A percentile compares a stretch with the other conserved stretches of the same genome.
Evolutionary conservation across 1,140 invertebrate species (phyloP).

Genomic region (Palaemon carinicauda): DNA sequence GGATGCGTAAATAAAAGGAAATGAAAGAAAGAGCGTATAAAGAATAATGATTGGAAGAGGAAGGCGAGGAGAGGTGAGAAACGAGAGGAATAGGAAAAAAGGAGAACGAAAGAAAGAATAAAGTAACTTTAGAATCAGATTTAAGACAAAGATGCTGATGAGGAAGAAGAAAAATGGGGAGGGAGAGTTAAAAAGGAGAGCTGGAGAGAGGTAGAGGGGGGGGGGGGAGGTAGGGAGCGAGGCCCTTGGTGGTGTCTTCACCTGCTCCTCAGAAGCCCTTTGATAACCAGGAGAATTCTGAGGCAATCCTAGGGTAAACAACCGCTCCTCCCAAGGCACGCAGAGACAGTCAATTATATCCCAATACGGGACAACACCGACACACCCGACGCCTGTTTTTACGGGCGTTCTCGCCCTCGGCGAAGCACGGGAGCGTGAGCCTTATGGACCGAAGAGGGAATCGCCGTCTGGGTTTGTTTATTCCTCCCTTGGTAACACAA

Average conservation of each 20-base stretch:
- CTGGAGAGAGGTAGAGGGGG: not conserved
- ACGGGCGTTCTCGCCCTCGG: not conserved
- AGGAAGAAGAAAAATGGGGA: not conserved
- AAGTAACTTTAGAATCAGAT: not conserved
- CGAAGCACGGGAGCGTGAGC: not conserved
- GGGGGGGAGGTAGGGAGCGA: not conserved
- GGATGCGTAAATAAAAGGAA: no score
- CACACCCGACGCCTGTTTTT: not conserved
- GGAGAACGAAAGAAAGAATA: not conserved
- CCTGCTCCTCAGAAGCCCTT: not conserved
- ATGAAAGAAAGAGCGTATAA: no score
- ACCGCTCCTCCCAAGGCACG: constrained; percentile 18
- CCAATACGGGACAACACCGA: not conserved
- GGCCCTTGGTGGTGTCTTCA: not conserved
- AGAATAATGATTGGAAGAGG: no score
- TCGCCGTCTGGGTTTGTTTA: not conserved
- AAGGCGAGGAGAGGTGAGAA: not conserved
- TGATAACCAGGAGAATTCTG: constrained; percentile 16
- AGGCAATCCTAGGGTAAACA: constrained; percentile 22
- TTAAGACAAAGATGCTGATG: not conserved
- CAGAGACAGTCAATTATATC: constrained; percentile 37
- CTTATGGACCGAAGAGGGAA: not conserved
- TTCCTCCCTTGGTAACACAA: constrained; percentile 15
- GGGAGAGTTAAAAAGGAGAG: not conserved
- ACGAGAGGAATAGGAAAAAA: no score